Conservation (phyloP, 1,140 invertebrate species). For the Anastrepha obliqua region DNA sequence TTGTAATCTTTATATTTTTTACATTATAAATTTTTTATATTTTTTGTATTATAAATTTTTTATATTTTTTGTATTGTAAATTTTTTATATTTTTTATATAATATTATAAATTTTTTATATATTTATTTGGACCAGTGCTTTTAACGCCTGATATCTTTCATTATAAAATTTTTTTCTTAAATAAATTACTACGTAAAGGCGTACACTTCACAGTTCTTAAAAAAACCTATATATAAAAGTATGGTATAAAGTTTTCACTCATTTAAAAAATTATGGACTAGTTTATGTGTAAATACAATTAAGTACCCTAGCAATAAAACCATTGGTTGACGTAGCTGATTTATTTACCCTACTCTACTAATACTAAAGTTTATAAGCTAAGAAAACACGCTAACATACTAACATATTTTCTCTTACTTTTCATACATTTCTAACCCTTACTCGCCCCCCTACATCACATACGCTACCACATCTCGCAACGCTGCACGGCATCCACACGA, state of each 20-base stretch:
- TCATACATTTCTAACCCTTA: not conserved
- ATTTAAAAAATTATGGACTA: not conserved
- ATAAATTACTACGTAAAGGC: too few species aligned
- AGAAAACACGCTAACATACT: not conserved
- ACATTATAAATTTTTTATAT: too few species aligned
- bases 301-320: not conserved
- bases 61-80: too few species aligned
- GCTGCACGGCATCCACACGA: conserved; percentile 83
- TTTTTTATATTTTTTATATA: too few species aligned
- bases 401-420: not conserved
- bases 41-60: too few species aligned
- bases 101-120: too few species aligned
- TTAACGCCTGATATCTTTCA: too few species aligned
- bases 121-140: too few species aligned
- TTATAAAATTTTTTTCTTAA: too few species aligned
- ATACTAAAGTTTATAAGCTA: not conserved
- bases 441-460: not conserved
- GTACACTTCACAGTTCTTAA: not conserved
- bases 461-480: conserved; percentile 34
- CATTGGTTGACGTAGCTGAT: not conserved
- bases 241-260: not conserved
- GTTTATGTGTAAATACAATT: not conserved
- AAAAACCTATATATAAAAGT: not conserved
- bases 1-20: too few species aligned
- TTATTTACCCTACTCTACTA: not conserved